These are phyloP conservation scores for Acronicta aceris DNA, from an alignment of 2,888 invertebrate genomes.

Conservation along the genomic window DNA sequence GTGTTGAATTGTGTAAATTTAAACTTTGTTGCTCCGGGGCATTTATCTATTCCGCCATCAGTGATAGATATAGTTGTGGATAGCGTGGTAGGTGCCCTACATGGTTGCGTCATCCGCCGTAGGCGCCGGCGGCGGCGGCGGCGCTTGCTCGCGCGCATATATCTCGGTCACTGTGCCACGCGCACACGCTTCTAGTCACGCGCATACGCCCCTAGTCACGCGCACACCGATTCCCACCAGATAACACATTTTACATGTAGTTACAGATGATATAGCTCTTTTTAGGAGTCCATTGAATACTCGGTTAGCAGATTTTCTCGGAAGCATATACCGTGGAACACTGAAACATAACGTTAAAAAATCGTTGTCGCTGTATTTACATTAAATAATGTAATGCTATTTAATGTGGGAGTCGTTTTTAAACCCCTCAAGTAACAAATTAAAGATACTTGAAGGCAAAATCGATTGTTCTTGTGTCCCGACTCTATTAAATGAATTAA, in stretches of 20 bases:
- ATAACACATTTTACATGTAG: slow-evolving; percentile 47
- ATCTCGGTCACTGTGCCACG: slow-evolving; percentile 79
- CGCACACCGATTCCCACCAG: slow-evolving; percentile 56
- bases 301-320: too few species aligned
- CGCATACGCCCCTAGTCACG: slow-evolving; percentile 69
- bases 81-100: slow-evolving; percentile 58
- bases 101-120: slow-evolving; percentile 61
- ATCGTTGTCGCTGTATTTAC: too few species aligned
- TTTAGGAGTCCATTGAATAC: not conserved
- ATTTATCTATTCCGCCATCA: slow-evolving; percentile 41
- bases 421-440: too few species aligned
- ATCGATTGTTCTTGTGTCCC: too few species aligned
- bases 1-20: slow-evolving; percentile 33
- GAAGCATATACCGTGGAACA: too few species aligned
- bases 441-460: too few species aligned
- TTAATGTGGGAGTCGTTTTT: too few species aligned
- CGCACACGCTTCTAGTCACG: slow-evolving; percentile 70
- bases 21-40: slow-evolving; percentile 48
- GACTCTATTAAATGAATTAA: too few species aligned
- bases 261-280: slow-evolving; percentile 26
- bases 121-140: slow-evolving; percentile 63
- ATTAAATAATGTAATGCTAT: too few species aligned
- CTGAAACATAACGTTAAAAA: too few species aligned
- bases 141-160: slow-evolving; percentile 61
- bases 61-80: slow-evolving; percentile 49